Evolutionary conservation across 1,140 invertebrate genomes (phyloP), one percentile per base, ranked within the genome.

Genomic region (Drosophila mayri): DNA sequence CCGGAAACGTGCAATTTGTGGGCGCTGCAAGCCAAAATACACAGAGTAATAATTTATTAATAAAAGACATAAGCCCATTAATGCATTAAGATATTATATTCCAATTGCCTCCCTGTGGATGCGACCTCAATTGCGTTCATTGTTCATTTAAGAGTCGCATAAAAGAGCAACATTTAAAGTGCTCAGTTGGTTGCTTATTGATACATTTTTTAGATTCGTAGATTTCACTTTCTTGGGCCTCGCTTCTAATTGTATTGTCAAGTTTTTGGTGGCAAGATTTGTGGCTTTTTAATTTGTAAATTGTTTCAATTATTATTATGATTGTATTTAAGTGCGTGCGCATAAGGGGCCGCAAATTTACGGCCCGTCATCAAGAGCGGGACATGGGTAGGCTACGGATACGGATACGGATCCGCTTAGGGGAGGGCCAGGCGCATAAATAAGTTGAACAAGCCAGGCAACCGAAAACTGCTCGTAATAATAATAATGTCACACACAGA

Each of bases 1-100:
- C 93, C 66, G 96, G 96, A 93, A 97, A 97, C 74, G 94, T 94
- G 93, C 96, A 97, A 92, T 95, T 96, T 95, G 94, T 76, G 64
- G 85, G 79, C 64, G 93, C 94, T 94, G 92, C 59, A 88, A 80
- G 52, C 44, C 62, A 47, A 74, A 81, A 68, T 11, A 38, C 30
- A 70, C 30, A 70, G 9, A n/a, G 65, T 58, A 76, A 79, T 79
- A 62, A 79, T 83, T 79, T 81, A 81, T 81, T 73, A 79, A 81
- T 86, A 85, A 73, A 88, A 57, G 37, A 70, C 73, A 61, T 43
- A 61, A 54, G 52, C 38, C 63, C 74, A 77, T 77, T 77, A 77
- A 77, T 77, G 63, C 62, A 76, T 76, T 58, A 76, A 77, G 73
- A 77, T 78, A 70, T 78, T 78, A 71, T 79, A 72, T 70, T 87